These are phyloP conservation scores for Pseudopleuronectes americanus DNA, from an alignment of 2,797 vertebrate species.

Conservation along the genomic window DNA sequence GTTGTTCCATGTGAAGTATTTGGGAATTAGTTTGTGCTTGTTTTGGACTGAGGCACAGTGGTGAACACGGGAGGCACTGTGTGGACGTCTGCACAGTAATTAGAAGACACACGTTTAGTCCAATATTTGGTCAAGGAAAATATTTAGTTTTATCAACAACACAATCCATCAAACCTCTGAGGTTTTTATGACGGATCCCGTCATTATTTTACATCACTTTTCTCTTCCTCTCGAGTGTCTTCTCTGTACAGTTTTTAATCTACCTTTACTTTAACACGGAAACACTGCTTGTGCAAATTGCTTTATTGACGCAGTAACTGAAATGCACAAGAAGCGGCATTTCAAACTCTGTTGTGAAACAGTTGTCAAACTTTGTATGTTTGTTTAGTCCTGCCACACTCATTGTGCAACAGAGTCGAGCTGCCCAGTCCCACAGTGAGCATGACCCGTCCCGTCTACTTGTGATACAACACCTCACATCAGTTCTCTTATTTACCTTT, in stretches of 20 bases:
- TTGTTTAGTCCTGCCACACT: no score
- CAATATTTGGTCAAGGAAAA: slow-evolving; percentile 3
- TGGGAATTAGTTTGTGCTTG: background rate
- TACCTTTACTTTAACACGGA: background rate
- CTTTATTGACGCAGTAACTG: no score
- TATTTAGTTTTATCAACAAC: background rate
- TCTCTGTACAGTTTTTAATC: background rate
- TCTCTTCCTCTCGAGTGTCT: background rate
- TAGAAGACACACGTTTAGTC: slow-evolving; percentile 19
- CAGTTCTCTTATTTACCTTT: no score
- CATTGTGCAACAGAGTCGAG: no score
- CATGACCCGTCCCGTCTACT: background rate
- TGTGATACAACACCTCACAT: background rate
- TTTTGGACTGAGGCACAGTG: slow-evolving; percentile 44
- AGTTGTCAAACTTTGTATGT: no score
- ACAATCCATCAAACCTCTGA: slow-evolving; percentile 1
- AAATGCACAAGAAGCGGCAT: background rate
- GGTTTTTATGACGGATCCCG: background rate
- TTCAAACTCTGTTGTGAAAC: background rate
- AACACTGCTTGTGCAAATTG: background rate
- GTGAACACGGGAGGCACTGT: slow-evolving; percentile 58
- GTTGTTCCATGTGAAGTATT: background rate
- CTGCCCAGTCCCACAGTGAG: no score
- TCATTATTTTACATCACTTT: background rate
- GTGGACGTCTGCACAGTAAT: slow-evolving; percentile 23